Conservation (phyloP, 2,888 invertebrate species). For the Herminia tarsipennalis region DNA sequence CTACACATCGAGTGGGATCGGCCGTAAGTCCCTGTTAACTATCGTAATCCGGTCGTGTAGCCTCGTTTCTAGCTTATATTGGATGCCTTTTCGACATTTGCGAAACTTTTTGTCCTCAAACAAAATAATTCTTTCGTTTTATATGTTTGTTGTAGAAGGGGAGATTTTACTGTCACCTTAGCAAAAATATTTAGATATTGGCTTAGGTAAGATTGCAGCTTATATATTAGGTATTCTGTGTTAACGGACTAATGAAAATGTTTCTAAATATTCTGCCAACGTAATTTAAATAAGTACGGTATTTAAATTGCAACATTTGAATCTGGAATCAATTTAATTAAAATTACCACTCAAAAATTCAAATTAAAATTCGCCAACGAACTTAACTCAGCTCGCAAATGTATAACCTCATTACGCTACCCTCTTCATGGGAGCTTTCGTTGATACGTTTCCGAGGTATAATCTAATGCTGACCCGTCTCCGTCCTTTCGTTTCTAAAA, state of each 20-base stretch:
- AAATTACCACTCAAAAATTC: conserved; percentile 46
- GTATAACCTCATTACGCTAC: conserved; percentile 72
- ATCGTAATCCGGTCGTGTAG: conserved; percentile 56
- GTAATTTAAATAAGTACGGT: too few species aligned
- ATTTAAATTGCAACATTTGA: too few species aligned
- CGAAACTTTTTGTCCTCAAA: conserved; percentile 16
- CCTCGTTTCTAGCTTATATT: conserved; percentile 46
- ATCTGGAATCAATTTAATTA: conserved; percentile 44
- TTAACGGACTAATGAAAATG: too few species aligned
- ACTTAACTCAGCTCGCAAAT: conserved; percentile 63
- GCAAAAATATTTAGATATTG: too few species aligned
- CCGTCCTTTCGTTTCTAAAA: conserved; percentile 52
- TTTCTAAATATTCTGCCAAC: too few species aligned
- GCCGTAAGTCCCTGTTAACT: conserved; percentile 63
- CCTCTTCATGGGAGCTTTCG: conserved; percentile 69
- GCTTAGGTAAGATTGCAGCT: too few species aligned
- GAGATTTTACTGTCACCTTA: too few species aligned
- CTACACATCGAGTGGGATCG: conserved; percentile 52
- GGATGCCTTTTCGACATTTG: conserved; percentile 29
- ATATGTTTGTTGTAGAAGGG: too few species aligned
- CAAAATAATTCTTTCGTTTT: conserved; percentile 17
- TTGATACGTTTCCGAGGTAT: conserved; percentile 62
- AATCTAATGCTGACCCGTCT: conserved; percentile 63
- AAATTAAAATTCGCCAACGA: conserved; percentile 56
- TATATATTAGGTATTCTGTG: too few species aligned